Conservation (phyloP, 2,797 vertebrate genomes). For the Propithecus perrieri region DNA sequence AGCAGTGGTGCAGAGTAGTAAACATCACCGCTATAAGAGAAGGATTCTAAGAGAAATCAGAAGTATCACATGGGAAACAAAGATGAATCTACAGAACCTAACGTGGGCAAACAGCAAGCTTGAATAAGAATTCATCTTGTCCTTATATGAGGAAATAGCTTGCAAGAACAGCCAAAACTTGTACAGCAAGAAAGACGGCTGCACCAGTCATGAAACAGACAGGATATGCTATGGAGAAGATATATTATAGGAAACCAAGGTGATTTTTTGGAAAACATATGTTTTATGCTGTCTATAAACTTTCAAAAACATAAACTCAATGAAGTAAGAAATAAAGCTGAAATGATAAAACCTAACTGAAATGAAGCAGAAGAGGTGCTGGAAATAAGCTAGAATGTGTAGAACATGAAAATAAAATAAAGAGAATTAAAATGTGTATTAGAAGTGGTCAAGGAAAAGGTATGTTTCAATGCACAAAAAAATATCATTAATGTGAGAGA, state of each 20-base stretch:
- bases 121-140: background rate
- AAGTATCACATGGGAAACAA: background rate
- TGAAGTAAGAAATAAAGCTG: background rate
- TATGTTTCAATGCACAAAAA: background rate
- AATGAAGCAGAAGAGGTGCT: background rate
- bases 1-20: background rate
- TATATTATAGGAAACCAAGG: background rate
- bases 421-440: background rate
- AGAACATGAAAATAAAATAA: background rate
- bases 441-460: background rate
- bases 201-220: rapidly evolving
- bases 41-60: background rate
- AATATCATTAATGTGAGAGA: background rate
- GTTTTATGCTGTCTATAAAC: background rate
- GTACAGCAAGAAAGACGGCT: background rate
- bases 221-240: background rate
- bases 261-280: background rate
- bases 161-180: background rate
- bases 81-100: background rate
- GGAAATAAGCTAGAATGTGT: background rate
- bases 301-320: background rate
- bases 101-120: background rate
- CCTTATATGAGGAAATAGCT: background rate
- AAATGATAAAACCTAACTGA: background rate
- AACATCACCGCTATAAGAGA: background rate